Evolutionary conservation across 2,888 invertebrate genomes (phyloP).

Genomic region (Hypselothyrea guttata): DNA sequence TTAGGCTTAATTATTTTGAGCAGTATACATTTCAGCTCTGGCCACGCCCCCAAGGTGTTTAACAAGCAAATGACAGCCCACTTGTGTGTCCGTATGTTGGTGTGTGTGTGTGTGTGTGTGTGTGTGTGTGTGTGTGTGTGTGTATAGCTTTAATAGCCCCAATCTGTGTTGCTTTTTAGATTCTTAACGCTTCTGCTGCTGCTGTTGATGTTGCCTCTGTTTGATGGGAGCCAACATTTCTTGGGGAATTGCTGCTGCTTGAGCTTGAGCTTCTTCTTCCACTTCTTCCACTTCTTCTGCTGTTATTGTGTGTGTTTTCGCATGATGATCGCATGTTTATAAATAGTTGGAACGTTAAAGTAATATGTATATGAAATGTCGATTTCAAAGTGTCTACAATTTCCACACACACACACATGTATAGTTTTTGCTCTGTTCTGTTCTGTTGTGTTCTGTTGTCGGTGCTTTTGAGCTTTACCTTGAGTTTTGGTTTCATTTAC

Average conservation of each 20-base stretch:
- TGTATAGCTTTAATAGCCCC: constrained; percentile 46
- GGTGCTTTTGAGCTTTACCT: constrained; percentile 64
- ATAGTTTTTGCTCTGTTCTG: constrained; percentile 15
- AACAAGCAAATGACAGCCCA: constrained; percentile 48
- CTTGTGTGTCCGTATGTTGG: constrained; percentile 3
- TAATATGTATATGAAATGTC: constrained; percentile 65
- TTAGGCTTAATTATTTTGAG: constrained; percentile 12
- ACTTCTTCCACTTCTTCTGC: not conserved
- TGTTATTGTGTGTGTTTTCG: constrained; percentile 24
- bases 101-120: constrained; percentile 17
- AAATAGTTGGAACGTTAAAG: constrained; percentile 66
- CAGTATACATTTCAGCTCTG: constrained; percentile 20
- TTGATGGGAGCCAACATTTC: constrained; percentile 40
- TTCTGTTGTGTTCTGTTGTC: no score
- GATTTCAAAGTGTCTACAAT: constrained; percentile 65
- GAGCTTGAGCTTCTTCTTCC: constrained; percentile 21
- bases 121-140: constrained; percentile 22
- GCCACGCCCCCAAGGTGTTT: constrained; percentile 38
- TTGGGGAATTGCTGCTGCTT: constrained; percentile 3
- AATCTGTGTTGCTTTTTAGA: constrained; percentile 25
- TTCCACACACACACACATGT: constrained; percentile 37
- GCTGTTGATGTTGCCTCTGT: constrained; percentile 14
- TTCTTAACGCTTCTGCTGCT: constrained; percentile 41
- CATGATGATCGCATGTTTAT: constrained; percentile 74
- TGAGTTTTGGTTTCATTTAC: constrained; percentile 72